A percentile compares a stretch with the other conserved stretches of the same genome.
phyloP scores from a whole-genome alignment of 2,888 invertebrate species.

The Brachyptera risi region DNA sequence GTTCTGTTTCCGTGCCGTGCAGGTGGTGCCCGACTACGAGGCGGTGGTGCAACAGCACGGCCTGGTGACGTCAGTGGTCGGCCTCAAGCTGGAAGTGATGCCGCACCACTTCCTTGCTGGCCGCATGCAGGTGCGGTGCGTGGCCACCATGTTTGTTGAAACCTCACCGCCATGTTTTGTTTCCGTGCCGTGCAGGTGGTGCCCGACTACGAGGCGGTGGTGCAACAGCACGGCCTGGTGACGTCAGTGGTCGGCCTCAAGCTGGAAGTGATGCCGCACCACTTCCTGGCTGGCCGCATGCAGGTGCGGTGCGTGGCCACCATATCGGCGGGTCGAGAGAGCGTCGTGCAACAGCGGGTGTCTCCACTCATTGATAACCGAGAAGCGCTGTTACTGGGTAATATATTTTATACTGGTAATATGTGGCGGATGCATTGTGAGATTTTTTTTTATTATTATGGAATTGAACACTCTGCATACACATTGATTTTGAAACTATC shows the following conservation, averaged over 20 bases:
- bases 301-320: constrained; percentile 30
- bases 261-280: constrained; percentile 28
- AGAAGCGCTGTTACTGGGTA: constrained; percentile 28
- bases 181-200: constrained; percentile 23
- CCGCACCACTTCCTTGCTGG: constrained; percentile 29
- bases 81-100: constrained; percentile 25
- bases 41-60: constrained; percentile 27
- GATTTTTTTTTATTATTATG: not conserved
- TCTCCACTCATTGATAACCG: constrained; percentile 27
- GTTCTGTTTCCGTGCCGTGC: not conserved
- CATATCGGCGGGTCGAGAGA: constrained; percentile 21
- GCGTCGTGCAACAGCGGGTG: constrained; percentile 22
- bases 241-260: constrained; percentile 27
- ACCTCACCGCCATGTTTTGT: too few species aligned
- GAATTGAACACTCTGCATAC: not conserved
- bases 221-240: constrained; percentile 27
- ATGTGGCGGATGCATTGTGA: not conserved
- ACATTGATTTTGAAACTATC: too few species aligned
- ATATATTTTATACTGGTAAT: not conserved
- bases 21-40: constrained; percentile 29
- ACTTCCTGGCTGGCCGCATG: constrained; percentile 29
- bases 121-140: constrained; percentile 30
- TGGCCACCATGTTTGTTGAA: constrained; percentile 28
- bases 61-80: constrained; percentile 27
- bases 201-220: constrained; percentile 27